Evolutionary conservation across 2,797 vertebrate species (phyloP).

Genomic region (Onychomys torridus): DNA sequence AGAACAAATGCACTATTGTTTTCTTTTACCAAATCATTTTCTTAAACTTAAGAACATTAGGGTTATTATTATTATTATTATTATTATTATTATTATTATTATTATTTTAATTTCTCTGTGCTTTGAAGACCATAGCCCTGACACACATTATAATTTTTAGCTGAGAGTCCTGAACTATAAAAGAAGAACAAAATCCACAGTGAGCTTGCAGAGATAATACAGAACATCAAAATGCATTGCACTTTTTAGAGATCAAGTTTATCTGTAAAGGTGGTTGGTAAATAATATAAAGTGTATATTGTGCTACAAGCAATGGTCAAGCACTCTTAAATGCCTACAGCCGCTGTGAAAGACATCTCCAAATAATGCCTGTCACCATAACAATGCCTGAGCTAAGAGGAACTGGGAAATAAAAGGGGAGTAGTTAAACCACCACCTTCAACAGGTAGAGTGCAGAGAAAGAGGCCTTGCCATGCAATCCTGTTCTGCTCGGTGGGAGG

Average conservation of each 20-base stretch:
- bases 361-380: neutral
- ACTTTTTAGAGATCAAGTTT: neutral
- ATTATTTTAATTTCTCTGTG: neutral
- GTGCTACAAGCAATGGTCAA: neutral
- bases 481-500: neutral
- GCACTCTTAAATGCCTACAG: neutral
- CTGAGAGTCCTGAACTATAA: neutral
- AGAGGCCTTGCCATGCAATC: neutral
- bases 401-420: rapidly evolving
- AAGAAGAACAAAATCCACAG: neutral
- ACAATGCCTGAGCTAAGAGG: neutral
- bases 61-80: neutral
- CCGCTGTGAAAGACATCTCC: neutral
- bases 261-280: neutral
- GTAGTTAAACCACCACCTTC: neutral
- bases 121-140: neutral
- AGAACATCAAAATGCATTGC: neutral
- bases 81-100: neutral
- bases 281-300: neutral
- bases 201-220: neutral
- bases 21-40: neutral
- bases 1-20: neutral
- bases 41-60: neutral
- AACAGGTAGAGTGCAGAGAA: neutral
- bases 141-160: neutral